Conservation (phyloP, 2,797 vertebrate species). For the Todus mexicanus region DNA sequence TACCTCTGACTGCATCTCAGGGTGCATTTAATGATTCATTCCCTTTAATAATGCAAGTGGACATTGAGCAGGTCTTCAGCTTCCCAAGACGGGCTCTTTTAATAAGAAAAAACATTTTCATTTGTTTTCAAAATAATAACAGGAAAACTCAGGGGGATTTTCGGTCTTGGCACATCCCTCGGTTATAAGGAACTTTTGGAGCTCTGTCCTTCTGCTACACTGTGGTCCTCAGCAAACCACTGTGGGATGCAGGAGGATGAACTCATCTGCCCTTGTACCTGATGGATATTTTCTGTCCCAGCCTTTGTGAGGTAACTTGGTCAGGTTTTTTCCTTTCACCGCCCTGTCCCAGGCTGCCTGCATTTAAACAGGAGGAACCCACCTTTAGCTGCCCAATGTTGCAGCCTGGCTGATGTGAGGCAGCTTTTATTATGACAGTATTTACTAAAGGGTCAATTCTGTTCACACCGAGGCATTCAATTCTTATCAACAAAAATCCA, state of each 20-base stretch:
- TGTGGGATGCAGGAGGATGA: background rate
- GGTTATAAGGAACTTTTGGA: background rate
- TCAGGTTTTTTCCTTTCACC: background rate
- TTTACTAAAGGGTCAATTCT: background rate
- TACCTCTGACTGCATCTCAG: background rate
- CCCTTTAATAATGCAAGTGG: conserved; percentile 37
- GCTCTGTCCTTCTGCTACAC: background rate
- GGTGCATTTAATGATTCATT: conserved; percentile 22
- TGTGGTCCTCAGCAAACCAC: background rate
- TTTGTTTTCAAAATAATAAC: conserved; percentile 14
- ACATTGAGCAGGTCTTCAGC: background rate
- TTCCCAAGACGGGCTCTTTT: background rate
- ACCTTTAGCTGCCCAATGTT: background rate
- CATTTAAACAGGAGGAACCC: background rate
- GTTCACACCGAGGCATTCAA: background rate
- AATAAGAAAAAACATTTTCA: background rate
- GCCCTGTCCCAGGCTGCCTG: background rate
- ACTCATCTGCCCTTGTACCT: background rate
- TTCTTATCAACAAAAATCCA: conserved; percentile 34
- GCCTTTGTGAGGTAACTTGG: background rate
- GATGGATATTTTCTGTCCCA: background rate
- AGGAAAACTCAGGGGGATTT: background rate
- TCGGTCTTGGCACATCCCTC: background rate
- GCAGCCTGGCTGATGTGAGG: background rate
- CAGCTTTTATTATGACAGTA: background rate